Conservation (phyloP, 2,888 invertebrate species). For the Muschampia plurimacula region DNA sequence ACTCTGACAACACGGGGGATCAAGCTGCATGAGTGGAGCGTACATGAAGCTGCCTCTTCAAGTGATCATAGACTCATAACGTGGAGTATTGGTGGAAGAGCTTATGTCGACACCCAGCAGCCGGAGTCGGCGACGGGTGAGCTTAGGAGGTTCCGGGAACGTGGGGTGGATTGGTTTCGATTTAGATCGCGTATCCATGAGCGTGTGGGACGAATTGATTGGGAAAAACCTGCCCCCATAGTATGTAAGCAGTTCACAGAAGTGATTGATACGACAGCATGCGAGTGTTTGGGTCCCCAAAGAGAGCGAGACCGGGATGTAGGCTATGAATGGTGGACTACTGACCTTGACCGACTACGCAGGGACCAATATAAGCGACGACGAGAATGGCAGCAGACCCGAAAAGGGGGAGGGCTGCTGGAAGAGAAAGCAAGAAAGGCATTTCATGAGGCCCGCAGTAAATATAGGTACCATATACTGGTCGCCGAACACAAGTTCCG, state of each 20-base stretch:
- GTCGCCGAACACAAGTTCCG: neutral
- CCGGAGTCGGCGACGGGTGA: neutral
- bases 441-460: neutral
- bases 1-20: neutral
- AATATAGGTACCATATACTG: neutral
- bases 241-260: neutral
- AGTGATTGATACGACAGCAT: neutral
- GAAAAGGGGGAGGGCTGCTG: neutral
- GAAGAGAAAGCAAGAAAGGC: neutral
- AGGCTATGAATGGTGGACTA: neutral
- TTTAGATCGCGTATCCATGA: neutral
- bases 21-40: neutral
- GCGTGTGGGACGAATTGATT: neutral
- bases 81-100: neutral
- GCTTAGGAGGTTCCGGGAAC: neutral
- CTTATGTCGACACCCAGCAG: neutral
- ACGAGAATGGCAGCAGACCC: neutral
- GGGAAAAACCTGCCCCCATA: neutral
- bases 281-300: neutral
- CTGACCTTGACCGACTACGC: neutral
- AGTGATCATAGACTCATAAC: neutral
- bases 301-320: neutral
- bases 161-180: neutral
- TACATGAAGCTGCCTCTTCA: neutral
- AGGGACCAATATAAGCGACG: neutral